phyloP scores from a whole-genome alignment of 2,113 vertebrate genomes.

The Pelusios castaneus region DNA sequence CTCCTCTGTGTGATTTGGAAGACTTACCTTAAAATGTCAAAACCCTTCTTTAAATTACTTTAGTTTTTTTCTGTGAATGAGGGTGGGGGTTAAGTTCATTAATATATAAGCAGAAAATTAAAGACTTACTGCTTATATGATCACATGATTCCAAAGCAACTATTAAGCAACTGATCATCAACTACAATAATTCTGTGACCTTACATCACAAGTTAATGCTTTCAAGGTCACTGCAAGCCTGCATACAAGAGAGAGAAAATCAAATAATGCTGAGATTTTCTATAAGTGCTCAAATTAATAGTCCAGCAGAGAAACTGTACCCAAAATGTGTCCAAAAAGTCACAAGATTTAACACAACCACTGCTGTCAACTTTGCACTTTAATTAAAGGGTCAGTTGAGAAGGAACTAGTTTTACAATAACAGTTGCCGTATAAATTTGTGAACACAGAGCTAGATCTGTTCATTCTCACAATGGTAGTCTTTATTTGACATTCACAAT shows the following conservation, averaged over 20 bases:
- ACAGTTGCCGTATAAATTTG: not conserved
- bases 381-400: not conserved
- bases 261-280: slow-evolving; percentile 44
- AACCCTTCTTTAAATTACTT: not conserved
- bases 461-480: not conserved
- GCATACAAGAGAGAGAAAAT: slow-evolving; percentile 28
- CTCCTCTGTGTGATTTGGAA: slow-evolving; percentile 30
- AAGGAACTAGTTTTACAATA: not conserved
- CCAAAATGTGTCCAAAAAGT: not conserved
- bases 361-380: not conserved
- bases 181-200: slow-evolving; percentile 62
- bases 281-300: slow-evolving; percentile 43
- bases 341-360: not conserved
- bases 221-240: slow-evolving; percentile 38
- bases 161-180: slow-evolving; percentile 47
- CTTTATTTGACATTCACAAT: not conserved
- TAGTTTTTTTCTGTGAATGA: not conserved
- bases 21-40: not conserved
- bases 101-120: slow-evolving; percentile 44
- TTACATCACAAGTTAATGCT: slow-evolving; percentile 42
- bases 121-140: slow-evolving; percentile 30
- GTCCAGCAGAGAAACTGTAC: slow-evolving; percentile 1
- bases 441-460: not conserved
- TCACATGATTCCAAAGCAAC: slow-evolving; percentile 37
- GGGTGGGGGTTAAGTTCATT: slow-evolving; percentile 17